Conservation (phyloP, 2,888 invertebrate genomes). For the Ryuthela nishihirai region DNA sequence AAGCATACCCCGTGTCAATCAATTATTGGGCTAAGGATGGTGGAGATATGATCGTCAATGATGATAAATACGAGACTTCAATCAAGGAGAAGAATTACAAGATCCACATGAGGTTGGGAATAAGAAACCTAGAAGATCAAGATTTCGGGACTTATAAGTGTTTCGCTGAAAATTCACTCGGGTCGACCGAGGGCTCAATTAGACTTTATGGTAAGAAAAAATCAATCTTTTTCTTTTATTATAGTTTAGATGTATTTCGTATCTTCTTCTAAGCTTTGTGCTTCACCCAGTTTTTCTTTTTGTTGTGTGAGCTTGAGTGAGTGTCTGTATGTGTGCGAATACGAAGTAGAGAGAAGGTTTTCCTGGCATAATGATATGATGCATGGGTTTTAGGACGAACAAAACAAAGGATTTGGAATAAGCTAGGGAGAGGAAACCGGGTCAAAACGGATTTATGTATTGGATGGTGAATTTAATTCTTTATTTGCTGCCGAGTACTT, state of each 20-base stretch:
- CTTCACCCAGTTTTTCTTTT: neutral
- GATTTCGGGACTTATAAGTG: constrained; percentile 63
- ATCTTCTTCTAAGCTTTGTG: neutral
- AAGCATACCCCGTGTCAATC: constrained; percentile 84
- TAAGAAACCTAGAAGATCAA: constrained; percentile 67
- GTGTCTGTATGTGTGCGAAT: too few relatives aligned
- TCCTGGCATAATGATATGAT: too few relatives aligned
- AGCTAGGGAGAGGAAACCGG: too few relatives aligned
- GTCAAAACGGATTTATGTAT: too few relatives aligned
- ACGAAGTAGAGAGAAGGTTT: too few relatives aligned
- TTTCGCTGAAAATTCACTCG: constrained; percentile 46
- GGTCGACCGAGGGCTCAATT: constrained; percentile 46
- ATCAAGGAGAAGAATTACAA: constrained; percentile 59
- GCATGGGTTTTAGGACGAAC: too few relatives aligned
- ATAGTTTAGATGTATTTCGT: neutral
- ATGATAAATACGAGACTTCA: constrained; percentile 62
- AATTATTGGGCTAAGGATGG: constrained; percentile 68
- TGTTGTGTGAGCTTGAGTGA: too few relatives aligned
- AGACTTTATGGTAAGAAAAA: constrained; percentile 44
- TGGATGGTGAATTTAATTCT: too few relatives aligned
- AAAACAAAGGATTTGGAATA: too few relatives aligned
- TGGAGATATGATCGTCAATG: constrained; percentile 42
- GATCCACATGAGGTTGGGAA: constrained; percentile 80
- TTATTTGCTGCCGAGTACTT: too few relatives aligned
- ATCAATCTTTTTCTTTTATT: neutral